phyloP scores from a whole-genome alignment of 2,797 vertebrate genomes.

The Artibeus lituratus region DNA sequence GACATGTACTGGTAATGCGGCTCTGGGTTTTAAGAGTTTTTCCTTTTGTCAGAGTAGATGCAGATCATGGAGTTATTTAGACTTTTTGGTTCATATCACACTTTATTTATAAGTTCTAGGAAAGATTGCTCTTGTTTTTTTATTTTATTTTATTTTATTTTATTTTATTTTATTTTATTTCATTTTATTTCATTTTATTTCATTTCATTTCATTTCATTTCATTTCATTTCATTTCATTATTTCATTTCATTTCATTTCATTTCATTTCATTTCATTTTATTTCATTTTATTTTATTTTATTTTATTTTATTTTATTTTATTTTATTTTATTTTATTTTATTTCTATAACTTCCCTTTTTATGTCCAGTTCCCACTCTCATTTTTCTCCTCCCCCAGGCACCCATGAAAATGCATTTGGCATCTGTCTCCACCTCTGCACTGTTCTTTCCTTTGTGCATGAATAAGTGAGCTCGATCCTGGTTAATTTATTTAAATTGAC shows the following conservation, averaged over 20 bases:
- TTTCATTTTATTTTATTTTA: too few relatives aligned
- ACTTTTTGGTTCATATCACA: not conserved
- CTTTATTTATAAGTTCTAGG: not conserved
- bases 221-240: not conserved
- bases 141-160: not conserved
- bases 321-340: not conserved
- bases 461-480: not conserved
- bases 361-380: not conserved
- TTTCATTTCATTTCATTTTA: too few relatives aligned
- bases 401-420: not conserved
- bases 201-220: not conserved
- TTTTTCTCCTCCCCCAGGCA: not conserved
- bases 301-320: not conserved
- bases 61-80: not conserved
- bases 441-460: not conserved
- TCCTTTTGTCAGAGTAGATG: not conserved
- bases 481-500: not conserved
- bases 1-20: fast-evolving
- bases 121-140: not conserved
- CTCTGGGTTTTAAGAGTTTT: not conserved
- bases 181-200: too few relatives aligned
- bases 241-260: not conserved
- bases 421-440: not conserved
- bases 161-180: too few relatives aligned
- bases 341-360: not conserved